phyloP scores from a whole-genome alignment of 2,797 vertebrate genomes.

The Poeciliopsis presidionis region DNA sequence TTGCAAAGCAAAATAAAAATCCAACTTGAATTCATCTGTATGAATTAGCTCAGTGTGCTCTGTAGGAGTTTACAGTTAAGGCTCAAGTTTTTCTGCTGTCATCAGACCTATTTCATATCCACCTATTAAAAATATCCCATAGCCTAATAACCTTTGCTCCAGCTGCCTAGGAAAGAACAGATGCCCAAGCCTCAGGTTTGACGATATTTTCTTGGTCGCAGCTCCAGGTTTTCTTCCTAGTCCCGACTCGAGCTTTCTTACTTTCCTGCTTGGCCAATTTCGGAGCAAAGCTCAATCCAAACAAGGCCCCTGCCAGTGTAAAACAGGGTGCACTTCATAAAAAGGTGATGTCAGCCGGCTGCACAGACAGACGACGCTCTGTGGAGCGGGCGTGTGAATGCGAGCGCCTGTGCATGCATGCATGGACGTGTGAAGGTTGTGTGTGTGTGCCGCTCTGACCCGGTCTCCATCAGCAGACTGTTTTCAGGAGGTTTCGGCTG shows the following conservation, averaged over 20 bases:
- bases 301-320: conserved; percentile 63
- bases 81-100: conserved; percentile 3
- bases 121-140: conserved; percentile 33
- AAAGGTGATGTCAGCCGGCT: conserved; percentile 75
- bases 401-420: conserved; percentile 26
- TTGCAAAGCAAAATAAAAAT: not conserved
- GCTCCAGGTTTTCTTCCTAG: conserved; percentile 44
- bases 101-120: conserved; percentile 50
- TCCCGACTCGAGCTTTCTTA: conserved; percentile 51
- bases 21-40: not conserved
- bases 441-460: conserved; percentile 62
- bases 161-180: conserved; percentile 31
- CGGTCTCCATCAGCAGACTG: conserved; percentile 61
- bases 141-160: conserved; percentile 51
- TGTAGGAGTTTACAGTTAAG: conserved; percentile 1
- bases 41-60: not conserved
- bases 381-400: conserved; percentile 38
- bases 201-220: conserved; percentile 48
- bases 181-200: conserved; percentile 38
- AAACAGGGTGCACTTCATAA: conserved; percentile 72
- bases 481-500: conserved; percentile 48
- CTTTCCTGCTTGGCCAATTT: conserved; percentile 44
- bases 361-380: conserved; percentile 65
- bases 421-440: conserved; percentile 65
- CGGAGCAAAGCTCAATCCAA: conserved; percentile 55